Evolutionary conservation across 2,888 invertebrate genomes (phyloP), one percentile per base, ranked within the genome.

Genomic region (Polymixis flavicincta): DNA sequence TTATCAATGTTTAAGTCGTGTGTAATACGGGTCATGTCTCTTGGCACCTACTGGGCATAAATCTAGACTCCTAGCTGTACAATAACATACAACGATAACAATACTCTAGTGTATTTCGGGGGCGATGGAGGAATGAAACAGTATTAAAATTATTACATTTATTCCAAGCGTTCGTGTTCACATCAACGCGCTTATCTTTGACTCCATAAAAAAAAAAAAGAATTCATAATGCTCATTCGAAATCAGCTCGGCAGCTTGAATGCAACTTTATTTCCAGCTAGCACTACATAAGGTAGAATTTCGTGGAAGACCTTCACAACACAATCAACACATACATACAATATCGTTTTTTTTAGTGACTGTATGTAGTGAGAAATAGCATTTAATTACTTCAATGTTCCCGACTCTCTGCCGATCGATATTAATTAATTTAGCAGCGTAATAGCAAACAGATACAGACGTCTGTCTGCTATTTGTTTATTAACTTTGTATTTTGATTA

Each of bases 401-500:
- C 55, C 28, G 45, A 50, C 42, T 80, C 63, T 32, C 19, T 25
- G 22, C 17, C 17, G 17, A 57, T 76, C 73, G 50, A 76, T 80
- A 55, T 80, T 80, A 54, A 77, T 77, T 80, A 77, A 74, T 80
- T 80, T 74, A 60, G 52, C 50, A 57, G 55, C 42, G 22, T 25
- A 37, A 32, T 80, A 57, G n/a, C 74, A 77, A 77, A 80, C 45
- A 74, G 5, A 48, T 52, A 60, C 48, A 60, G 52, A 73, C 14
- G 32, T 45, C 61, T 37, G 69, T 45, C 42, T 55, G 25, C 50
- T 50, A 63, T 79, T 61, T 76, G 80, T 52, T 63, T 80, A 80
- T 72, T 25, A 32, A 59, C 6, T 59, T 32, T 59, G 11, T 11
- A 59, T 59, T 32, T 32, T 32, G 32, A 37, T 32, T 59, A 11